Evolutionary conservation across 2,113 vertebrate genomes (phyloP), one percentile per base, ranked within the genome.

Genomic region (Isichthys henryi): DNA sequence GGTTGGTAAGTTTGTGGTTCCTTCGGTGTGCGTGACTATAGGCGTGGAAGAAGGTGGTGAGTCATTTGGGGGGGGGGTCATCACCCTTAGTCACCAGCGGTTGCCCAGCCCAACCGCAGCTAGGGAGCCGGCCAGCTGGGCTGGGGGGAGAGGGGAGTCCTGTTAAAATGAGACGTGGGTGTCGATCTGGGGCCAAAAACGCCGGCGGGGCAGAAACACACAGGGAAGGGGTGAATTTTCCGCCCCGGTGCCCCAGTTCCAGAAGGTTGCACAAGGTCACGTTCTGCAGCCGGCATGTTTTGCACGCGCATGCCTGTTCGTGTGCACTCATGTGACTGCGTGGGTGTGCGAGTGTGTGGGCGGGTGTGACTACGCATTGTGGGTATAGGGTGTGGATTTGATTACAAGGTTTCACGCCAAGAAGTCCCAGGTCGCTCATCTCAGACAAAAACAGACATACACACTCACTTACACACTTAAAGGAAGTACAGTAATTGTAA

Each of bases 301-400:
- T 50, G 84, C 45, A 46, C 48, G 49, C 49, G 23, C 27, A 13
- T 53, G 86, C n/a, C 35, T 62, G 86, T 46, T 19, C 2, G 35
- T 66, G 56, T 88, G 86, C 50, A 3, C 50, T 88, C 87, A 62
- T 88, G 87, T 88, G 87, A 88, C 87, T 27, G 52, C 7, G 87
- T n/a, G 39, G 52, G 53, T 5, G 87, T 66, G 56, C 23, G 56
- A 88, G 8, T 88, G 87, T 27, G 87, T 88, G 87, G 87, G 87
- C 49, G 87, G 56, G 87, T 62, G 87, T 88, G 87, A 88, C 87
- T 62, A 4, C 17, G 9, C 86, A 58, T 45, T 66, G 87, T 62
- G 87, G 87, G 31, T 48, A 62, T 66, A 66, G 87, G 87, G 85
- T 88, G 87, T 88, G 87, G 86, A 62, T 58, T 88, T 88, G 52